These are phyloP conservation scores for Cephalotes varians DNA, from an alignment of 2,888 invertebrate genomes.

Conservation along the genomic window DNA sequence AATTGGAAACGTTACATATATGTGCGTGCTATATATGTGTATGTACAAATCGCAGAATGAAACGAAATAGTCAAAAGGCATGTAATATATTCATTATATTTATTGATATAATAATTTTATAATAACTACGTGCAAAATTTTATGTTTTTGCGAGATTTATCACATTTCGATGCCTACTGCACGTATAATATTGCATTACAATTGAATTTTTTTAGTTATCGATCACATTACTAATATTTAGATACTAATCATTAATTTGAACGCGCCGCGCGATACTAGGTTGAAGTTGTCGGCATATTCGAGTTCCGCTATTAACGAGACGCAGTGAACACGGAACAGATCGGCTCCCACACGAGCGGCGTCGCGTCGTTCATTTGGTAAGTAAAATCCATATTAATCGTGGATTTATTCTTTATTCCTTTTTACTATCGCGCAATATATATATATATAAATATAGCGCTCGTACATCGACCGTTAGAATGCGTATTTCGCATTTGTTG, in stretches of 20 bases:
- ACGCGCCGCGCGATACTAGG: not conserved
- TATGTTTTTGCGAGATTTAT: not conserved
- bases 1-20: not conserved
- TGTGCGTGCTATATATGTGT: too few relatives aligned
- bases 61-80: not conserved
- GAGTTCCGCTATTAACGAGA: too few relatives aligned
- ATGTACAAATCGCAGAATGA: not conserved
- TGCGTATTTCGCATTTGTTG: not conserved
- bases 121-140: not conserved
- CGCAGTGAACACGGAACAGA: not conserved
- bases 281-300: not conserved
- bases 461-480: not conserved
- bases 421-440: not conserved
- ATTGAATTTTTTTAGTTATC: not conserved
- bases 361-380: not conserved
- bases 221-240: not conserved
- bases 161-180: not conserved
- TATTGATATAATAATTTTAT: not conserved
- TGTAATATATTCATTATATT: not conserved
- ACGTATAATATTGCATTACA: not conserved
- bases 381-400: not conserved
- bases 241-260: not conserved
- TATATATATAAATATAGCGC: not conserved
- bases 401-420: not conserved
- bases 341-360: not conserved